Evolutionary conservation across 2,888 invertebrate genomes (phyloP), one percentile per base, ranked within the genome.

Genomic region (Gari tellinella): DNA sequence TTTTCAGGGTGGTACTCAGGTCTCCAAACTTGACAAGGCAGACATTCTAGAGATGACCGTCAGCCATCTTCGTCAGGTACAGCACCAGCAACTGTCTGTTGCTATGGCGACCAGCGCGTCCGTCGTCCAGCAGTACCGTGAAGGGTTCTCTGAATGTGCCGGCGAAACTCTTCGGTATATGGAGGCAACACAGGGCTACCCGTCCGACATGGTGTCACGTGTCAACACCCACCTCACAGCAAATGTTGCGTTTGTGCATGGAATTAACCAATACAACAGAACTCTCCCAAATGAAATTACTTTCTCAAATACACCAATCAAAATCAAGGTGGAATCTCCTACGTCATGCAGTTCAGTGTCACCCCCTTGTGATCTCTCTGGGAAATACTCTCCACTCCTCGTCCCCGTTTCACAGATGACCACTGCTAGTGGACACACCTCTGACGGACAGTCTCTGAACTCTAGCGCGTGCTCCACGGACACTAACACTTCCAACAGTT

Each of bases 41-140:
- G 79, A 79, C 48, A 79, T 79, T 46, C 46, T 79, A 10, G 79
- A 79, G 45, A 75, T 79, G 68, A 79, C 79, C 2, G 79, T 79
- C 21, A 79, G 75, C 37, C 72, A 79, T 40, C 60, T 79, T 21
- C 66, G 75, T 14, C 72, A 75, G 41, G 60, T 79, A 14, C 79
- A 79, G 15, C 72, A 75, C 40, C 79, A 79, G 26, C 78, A 78
- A 31, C 48, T 78, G 14, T 66, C 73, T 17, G 78, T 67, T 49
- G 78, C 78, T 45, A 78, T 78, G 78, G 66, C 78, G 49, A 63
- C 73, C 3, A 74, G 70, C 48, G 61, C 78, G 43, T 53, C 60
- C 38, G 73, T 67, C 19, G 66, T 72, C 25, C 63, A 73, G 48
- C 70, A 73, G 40, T 78, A 74, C 61, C 63, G 68, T 1, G 73